Base-by-base conservation (phyloP, 2,888 invertebrate species). In the Phengaris alcon region DNA sequence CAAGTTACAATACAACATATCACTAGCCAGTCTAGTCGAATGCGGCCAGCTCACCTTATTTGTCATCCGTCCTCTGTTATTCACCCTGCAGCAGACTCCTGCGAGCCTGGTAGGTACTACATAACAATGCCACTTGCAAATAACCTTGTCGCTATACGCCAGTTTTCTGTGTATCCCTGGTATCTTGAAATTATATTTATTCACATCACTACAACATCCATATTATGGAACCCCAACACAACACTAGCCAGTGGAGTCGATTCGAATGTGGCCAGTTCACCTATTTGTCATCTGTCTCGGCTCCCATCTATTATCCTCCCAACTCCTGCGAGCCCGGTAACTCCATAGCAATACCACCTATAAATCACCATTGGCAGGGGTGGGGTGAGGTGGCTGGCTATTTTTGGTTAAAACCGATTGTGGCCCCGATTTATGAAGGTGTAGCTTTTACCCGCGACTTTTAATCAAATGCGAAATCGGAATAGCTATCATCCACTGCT, bases 51-150 rank as follows among this genome's bases (percentile, higher is more conserved):
- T 64, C 64, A 64, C 59, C 35, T n/a, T n/a, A n/a, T n/a, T n/a
- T n/a, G n/a, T n/a, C n/a, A n/a, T n/a, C n/a, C n/a, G n/a, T n/a
- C 64, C 35, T 64, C 64, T 64, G 64, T 64, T 64, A 64, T 35
- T 12, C 35, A 64, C 64, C 64, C 64, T 64, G 22, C 59, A 59
- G 5, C n/a, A n/a, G n/a, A 64, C 64, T 64, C 35, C 64, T 44
- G 64, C 12, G 12, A 6, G 35, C 64, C 64, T 44, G 64, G 64
- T 64, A 64, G 12, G 35, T 64, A 6, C 35, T 10, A 44, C 4
- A 35, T 35, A 35, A 35, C 64, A 44, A 35, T 64, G 35, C 64
- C 64, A 64, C 64, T 12, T 12, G 44, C 35, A 64, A 64, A 64
- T 64, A 22, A 59, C 15, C 64, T 44, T 35, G 52, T 10, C 52